Base-by-base conservation (phyloP, 1,140 invertebrate species). In the Tetragonula clypearis region DNA sequence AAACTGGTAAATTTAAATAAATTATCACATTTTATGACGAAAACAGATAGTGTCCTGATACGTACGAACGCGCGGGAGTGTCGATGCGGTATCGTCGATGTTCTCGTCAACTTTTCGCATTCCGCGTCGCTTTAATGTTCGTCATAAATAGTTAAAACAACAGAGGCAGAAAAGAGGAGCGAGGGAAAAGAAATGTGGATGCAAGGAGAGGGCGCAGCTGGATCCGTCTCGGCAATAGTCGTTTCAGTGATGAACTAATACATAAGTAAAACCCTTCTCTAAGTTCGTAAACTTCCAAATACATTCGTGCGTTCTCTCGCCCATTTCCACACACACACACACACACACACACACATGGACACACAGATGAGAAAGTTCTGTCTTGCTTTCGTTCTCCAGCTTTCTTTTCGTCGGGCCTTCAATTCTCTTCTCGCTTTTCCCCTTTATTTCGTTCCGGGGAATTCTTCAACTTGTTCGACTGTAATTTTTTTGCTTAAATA, bases 191-290 rank as follows among this genome's bases (percentile, higher is more conserved):
- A 72, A 72, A 55, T 30, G 41, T n/a, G 30, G 69, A 66, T 73
- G n/a, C 62, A 82, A 79, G 41, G 41, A 78, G 73, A 26, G 84
- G 58, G 86, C 90, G 77, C 92, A 92, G 92, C 87, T 92, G 92
- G 87, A 69, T 86, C 62, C 78, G 71, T 76, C 66, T 80, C 68
- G 41, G 77, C 85, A 79, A 86, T 86, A 87, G 84, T 85, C 83
- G 88, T 92, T 92, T 82, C 85, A 49, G 79, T 92, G 91, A 92
- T 92, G 90, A 92, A 92, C 86, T 90, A 90, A 92, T 92, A 91
- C 91, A 92, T 91, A 92, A 92, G 84, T 92, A 90, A 92, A 90
- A 87, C 73, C 82, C 77, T 76, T 58, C 78, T 69, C 41, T 79
- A 74, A 86, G 76, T 76, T 87, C 90, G 87, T 92, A 90, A 91